A percentile compares a stretch with the other conserved stretches of the same genome.
Conservation (phyloP, 2,888 invertebrate species). For the Apamea sordens region DNA sequence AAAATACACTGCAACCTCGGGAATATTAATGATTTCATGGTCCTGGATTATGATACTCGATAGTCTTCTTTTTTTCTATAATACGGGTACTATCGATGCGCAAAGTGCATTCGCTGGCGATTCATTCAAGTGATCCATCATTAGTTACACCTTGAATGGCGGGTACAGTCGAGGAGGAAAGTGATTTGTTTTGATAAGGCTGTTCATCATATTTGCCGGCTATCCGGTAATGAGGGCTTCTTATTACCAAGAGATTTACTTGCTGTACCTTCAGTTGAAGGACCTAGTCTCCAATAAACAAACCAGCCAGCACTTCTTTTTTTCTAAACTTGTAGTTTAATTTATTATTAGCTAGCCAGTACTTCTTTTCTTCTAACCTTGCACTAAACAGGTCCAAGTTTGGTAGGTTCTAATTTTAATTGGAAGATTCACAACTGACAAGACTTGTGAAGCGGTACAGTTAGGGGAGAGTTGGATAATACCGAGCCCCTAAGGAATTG, state of each 20-base stretch:
- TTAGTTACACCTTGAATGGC: conserved; percentile 65
- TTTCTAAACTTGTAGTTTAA: not conserved
- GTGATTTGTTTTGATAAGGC: conserved; percentile 21
- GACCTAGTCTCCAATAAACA: too few species aligned
- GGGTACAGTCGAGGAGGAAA: conserved; percentile 48
- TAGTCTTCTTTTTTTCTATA: conserved; percentile 42
- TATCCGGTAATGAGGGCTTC: not conserved
- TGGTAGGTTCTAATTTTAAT: not conserved
- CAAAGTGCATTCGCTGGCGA: conserved; percentile 63
- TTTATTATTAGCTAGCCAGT: too few species aligned
- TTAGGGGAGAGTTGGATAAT: too few species aligned
- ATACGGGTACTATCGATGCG: conserved; percentile 52
- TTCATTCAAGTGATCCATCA: conserved; percentile 67
- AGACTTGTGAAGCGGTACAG: not conserved
- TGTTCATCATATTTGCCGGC: not conserved
- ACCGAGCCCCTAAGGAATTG: too few species aligned
- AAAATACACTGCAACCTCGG: not conserved
- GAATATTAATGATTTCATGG: conserved; percentile 53
- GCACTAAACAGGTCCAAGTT: not conserved
- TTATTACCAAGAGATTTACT: not conserved
- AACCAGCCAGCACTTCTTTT: not conserved
- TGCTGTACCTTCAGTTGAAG: not conserved
- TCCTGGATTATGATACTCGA: conserved; percentile 39
- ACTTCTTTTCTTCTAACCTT: too few species aligned
- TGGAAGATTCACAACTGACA: not conserved